Evolutionary conservation across 2,113 vertebrate species (phyloP), one percentile per base, ranked within the genome.

Genomic region (Cryptomyrus ogoouensis): DNA sequence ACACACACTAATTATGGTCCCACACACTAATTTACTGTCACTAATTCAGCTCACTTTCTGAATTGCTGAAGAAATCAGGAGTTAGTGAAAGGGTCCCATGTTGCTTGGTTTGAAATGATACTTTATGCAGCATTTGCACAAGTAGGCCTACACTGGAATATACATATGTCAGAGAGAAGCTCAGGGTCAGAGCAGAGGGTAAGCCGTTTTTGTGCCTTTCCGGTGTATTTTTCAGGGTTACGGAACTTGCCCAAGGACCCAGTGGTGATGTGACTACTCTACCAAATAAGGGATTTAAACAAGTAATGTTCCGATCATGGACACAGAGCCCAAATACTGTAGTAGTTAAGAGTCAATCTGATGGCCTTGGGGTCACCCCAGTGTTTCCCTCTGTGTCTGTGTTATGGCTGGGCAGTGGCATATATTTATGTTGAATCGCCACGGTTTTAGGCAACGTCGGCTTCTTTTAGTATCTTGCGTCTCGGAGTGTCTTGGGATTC

Each of bases 371-470:
- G 31, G 13, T 84, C 27, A 50, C 46, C 10, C 3, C 44, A 87
- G 44, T 39, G 24, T 77, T 21, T 87, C 15, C 42, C 46, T 74
- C n/a, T 10, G 24, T 52, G 89, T 90, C 89, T 88, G 85, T 77
- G 47, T 90, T 90, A 74, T 90, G 89, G 88, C 85, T 77, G 66
- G 62, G 39, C 2, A 46, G 46, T 15, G 17, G 66, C 8, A 74
- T 49, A 84, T 88, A 87, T 80, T 88, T 88, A 39, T 88, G 49
- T 42, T 46, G 27, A n/a, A 53, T 70, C 24, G 46, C 56, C 46
- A 19, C 19, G 9, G 44, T 44, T 52, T 87, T 13, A 80, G 24
- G 27, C 52, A 42, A 8, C 47, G n/a, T 80, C 21, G 13, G 19
- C 39, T 88, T 27, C 83, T 49, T 70, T 80, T 53, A 80, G 53